Base-by-base conservation (phyloP, 1,140 invertebrate genomes). In the Cydia fagiglandana region DNA sequence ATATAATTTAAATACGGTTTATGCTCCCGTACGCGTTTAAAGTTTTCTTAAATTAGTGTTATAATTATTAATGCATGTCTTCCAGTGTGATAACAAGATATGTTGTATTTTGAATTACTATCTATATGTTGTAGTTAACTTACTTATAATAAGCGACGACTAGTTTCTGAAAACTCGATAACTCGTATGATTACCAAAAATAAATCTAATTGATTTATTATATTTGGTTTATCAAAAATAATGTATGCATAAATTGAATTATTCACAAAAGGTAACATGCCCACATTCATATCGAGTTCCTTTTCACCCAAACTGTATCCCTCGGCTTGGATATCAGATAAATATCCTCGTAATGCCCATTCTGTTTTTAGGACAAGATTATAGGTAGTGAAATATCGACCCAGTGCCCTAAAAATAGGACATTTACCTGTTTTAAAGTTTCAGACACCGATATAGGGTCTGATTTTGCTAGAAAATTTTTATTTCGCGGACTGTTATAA, bases 1-100 rank as follows among this genome's bases (percentile, higher is more conserved):
- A n/a, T 53, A 17, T 17, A 9, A 53, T n/a, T 24, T 61, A 24
- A 24, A 12, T 12, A 24, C 7, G 17, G 56, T 24, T 61, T 61
- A 24, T 61, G 7, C 17, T 61, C 10, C 17, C 20, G 7, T 2
- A 61, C 56, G 56, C 56, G 17, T 61, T 61, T 10, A 12, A 10
- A 17, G 4, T 20, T 28, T 20, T 56, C 53, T 56, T 56, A 17
- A 20, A 56, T 17, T 53, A 15, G n/a, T 53, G 50, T 53, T 6
- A 61, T 61, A 5, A 17, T 17, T 20, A 20, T 53, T n/a, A 7
- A 9, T 61, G 53, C 53, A 13, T 61, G 17, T 61, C 53, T 61
- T 61, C 53, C 53, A 61, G 53, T 61, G 53, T 61, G 53, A 30
- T 38, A 30, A 34, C 64, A 24, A 24, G n/a, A 38, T 73, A 47